Percentiles rank a stretch among this genome's conserved stretches.
phyloP scores from a whole-genome alignment of 2,888 invertebrate genomes.

The Drepana falcataria region DNA sequence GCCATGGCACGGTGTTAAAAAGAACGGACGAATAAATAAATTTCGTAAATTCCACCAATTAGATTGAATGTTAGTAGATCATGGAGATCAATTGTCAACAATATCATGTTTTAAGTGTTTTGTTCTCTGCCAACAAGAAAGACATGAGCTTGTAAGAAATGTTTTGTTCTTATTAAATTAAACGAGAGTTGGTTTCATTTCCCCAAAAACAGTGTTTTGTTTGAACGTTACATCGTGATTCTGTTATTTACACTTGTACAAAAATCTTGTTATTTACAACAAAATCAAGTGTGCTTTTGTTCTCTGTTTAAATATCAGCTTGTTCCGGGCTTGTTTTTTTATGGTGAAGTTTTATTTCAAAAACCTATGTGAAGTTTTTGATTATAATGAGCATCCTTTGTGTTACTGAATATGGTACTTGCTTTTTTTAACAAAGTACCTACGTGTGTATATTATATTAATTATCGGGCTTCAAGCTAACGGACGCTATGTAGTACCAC shows the following conservation, averaged over 20 bases:
- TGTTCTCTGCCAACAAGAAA: background rate
- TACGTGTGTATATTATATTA: too few relatives aligned
- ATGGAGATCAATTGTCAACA: constrained; percentile 23
- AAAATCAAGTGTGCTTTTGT: too few relatives aligned
- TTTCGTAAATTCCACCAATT: constrained; percentile 25
- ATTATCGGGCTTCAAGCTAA: too few relatives aligned
- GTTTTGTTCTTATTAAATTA: background rate
- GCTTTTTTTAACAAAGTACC: too few relatives aligned
- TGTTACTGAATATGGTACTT: too few relatives aligned
- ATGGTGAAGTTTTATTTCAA: too few relatives aligned
- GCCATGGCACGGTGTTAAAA: constrained; percentile 13
- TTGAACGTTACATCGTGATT: background rate
- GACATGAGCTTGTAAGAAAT: background rate
- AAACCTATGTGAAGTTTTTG: too few relatives aligned
- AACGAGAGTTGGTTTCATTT: background rate
- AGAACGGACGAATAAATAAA: constrained; percentile 29
- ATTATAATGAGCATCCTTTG: too few relatives aligned
- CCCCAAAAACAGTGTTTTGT: background rate
- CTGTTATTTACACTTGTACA: background rate
- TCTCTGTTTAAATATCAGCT: too few relatives aligned
- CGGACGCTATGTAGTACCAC: too few relatives aligned
- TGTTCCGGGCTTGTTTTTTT: too few relatives aligned
- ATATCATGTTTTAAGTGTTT: constrained; percentile 8
- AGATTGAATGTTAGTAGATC: constrained; percentile 19
- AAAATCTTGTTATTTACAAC: too few relatives aligned